Percentiles rank a stretch among this genome's conserved stretches.
phyloP scores from a whole-genome alignment of 2,797 vertebrate species.

The Philypnodon macrostomus region DNA sequence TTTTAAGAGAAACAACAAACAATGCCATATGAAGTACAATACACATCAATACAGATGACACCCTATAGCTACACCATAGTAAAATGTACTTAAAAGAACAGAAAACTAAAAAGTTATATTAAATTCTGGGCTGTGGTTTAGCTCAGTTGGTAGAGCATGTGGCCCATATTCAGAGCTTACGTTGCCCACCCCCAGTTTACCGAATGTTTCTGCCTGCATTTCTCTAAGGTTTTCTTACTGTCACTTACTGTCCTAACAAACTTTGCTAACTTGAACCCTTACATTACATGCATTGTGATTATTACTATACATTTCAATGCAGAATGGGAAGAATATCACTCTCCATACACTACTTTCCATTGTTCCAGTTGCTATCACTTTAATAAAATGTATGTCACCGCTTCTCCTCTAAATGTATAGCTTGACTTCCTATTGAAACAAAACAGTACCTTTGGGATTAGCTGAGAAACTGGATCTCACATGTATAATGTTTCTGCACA shows the following conservation, averaged over 20 bases:
- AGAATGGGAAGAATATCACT: background rate
- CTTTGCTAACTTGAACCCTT: background rate
- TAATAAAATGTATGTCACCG: slow-evolving; percentile 8
- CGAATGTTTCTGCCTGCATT: too few species aligned
- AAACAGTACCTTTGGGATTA: slow-evolving; percentile 8
- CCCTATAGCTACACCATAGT: too few species aligned
- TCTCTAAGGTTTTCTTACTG: too few species aligned
- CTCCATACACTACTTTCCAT: background rate
- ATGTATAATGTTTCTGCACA: background rate
- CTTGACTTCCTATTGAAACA: background rate
- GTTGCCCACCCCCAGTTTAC: too few species aligned
- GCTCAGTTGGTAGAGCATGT: too few species aligned
- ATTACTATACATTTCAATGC: background rate
- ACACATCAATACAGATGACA: background rate
- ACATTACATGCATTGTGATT: slow-evolving; percentile 3
- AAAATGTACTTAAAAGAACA: too few species aligned
- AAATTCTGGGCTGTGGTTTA: too few species aligned
- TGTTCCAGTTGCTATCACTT: background rate
- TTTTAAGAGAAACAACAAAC: slow-evolving; percentile 7
- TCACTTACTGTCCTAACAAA: background rate
- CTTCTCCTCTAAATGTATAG: slow-evolving; percentile 4
- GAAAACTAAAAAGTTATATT: too few species aligned
- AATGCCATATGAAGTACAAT: background rate
- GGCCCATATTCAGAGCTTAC: too few species aligned
- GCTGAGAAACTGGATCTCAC: slow-evolving; percentile 4